Evolutionary conservation across 2,888 invertebrate genomes (phyloP).

Genomic region (Aphidius colemani): DNA sequence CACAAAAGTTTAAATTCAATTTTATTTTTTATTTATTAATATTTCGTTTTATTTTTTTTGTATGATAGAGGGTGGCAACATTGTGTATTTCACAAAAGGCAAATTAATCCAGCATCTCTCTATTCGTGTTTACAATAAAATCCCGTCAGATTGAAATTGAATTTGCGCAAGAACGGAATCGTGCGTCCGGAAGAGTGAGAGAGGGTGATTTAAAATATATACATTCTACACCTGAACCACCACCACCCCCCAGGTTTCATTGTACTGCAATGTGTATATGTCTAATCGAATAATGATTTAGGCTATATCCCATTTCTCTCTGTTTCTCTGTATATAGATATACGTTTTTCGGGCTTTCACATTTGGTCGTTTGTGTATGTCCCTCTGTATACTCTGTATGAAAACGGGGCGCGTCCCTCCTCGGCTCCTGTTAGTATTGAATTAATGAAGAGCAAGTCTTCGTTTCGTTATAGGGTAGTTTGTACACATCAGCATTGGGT

Average conservation of each 20-base stretch:
- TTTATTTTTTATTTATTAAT: background rate
- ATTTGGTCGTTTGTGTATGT: conserved; percentile 20
- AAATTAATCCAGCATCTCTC: conserved; percentile 24
- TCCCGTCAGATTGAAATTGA: conserved; percentile 23
- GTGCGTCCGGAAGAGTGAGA: conserved; percentile 10
- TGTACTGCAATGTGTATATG: conserved; percentile 20
- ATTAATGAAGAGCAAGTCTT: conserved; percentile 39
- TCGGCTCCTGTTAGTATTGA: conserved; percentile 31
- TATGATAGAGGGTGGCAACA: conserved; percentile 5
- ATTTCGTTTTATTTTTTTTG: background rate
- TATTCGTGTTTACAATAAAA: conserved; percentile 28
- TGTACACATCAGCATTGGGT: conserved; percentile 6
- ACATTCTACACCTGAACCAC: conserved; percentile 18
- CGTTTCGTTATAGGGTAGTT: conserved; percentile 18
- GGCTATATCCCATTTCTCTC: conserved; percentile 4
- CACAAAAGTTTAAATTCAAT: no score
- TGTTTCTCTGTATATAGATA: background rate
- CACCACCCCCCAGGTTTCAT: background rate
- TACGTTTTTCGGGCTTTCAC: background rate
- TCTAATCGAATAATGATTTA: conserved; percentile 30
- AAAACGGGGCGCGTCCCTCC: conserved; percentile 14
- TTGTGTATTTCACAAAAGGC: conserved; percentile 20
- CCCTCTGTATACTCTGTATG: conserved; percentile 22
- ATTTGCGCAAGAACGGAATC: conserved; percentile 26
- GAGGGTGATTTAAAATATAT: background rate